These are phyloP conservation scores for Acleris cristana DNA, from an alignment of 2,888 invertebrate species.

Conservation along the genomic window DNA sequence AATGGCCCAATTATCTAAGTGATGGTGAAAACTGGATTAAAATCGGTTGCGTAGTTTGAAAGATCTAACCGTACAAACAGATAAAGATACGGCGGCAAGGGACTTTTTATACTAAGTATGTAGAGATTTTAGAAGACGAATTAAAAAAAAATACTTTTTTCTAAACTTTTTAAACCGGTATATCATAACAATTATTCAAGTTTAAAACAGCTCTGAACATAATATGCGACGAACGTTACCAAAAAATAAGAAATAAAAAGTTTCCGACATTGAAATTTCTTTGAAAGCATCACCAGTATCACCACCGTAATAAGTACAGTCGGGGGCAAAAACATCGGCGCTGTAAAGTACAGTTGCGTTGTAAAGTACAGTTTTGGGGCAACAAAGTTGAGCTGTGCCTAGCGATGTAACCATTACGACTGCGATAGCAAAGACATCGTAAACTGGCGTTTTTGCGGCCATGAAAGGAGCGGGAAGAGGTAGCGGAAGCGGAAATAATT, in stretches of 20 bases:
- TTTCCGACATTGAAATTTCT: slow-evolving; percentile 49
- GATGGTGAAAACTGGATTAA: too few relatives aligned
- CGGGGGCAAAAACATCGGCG: slow-evolving; percentile 39
- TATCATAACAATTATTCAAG: too few relatives aligned
- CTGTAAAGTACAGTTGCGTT: slow-evolving; percentile 45
- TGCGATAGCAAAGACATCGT: slow-evolving; percentile 62
- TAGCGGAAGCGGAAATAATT: slow-evolving; percentile 8
- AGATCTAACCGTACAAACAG: too few relatives aligned
- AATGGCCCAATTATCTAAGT: too few relatives aligned
- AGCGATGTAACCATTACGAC: slow-evolving; percentile 66
- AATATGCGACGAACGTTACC: slow-evolving; percentile 40
- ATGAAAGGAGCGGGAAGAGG: slow-evolving; percentile 46
- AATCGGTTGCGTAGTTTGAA: too few relatives aligned
- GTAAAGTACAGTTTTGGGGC: slow-evolving; percentile 29
- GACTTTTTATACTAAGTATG: too few relatives aligned
- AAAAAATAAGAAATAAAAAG: slow-evolving; percentile 26
- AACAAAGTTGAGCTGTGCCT: slow-evolving; percentile 36
- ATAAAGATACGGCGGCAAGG: too few relatives aligned
- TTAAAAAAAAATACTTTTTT: too few relatives aligned
- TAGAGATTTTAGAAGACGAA: too few relatives aligned
- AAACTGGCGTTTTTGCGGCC: slow-evolving; percentile 52
- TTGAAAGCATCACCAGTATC: slow-evolving; percentile 48
- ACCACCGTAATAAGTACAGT: slow-evolving; percentile 40
- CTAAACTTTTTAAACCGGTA: too few relatives aligned
- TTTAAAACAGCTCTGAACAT: slow-evolving; percentile 8